A percentile compares a stretch with the other conserved stretches of the same genome.
Conservation (phyloP, 1,140 invertebrate species). For the Trachymyrmex septentrionalis region DNA sequence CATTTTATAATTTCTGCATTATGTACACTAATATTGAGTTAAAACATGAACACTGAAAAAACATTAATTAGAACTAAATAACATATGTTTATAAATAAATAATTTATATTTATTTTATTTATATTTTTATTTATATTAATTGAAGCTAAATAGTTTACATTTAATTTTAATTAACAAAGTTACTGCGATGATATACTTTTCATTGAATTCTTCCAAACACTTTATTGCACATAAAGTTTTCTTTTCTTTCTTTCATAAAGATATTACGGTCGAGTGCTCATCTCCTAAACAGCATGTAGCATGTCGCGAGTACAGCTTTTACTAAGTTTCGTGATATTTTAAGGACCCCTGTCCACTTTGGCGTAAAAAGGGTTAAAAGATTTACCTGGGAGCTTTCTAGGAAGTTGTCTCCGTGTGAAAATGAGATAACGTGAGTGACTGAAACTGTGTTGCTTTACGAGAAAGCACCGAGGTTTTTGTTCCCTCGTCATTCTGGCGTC, state of each 20-base stretch:
- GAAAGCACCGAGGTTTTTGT: constrained; percentile 4
- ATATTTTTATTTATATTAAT: too few relatives aligned
- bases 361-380: constrained; percentile 27
- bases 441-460: constrained; percentile 12
- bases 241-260: constrained; percentile 4
- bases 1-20: too few relatives aligned
- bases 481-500: constrained; percentile 3
- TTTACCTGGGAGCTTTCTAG: constrained; percentile 10
- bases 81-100: too few relatives aligned
- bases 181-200: background rate
- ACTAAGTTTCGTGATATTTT: constrained; percentile 39
- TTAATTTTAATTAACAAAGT: background rate
- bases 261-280: background rate
- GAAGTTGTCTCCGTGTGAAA: constrained; percentile 32
- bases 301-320: constrained; percentile 17
- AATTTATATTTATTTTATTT: too few relatives aligned
- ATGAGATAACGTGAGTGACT: constrained; percentile 23
- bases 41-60: too few relatives aligned
- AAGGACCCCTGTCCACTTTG: background rate
- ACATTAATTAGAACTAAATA: too few relatives aligned
- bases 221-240: background rate
- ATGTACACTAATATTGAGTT: too few relatives aligned
- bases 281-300: constrained; percentile 39
- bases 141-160: background rate
- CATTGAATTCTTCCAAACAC: constrained; percentile 6